A percentile compares a stretch with the other conserved stretches of the same genome.
phyloP scores from a whole-genome alignment of 2,797 vertebrate species.

The Capromys pilorides region DNA sequence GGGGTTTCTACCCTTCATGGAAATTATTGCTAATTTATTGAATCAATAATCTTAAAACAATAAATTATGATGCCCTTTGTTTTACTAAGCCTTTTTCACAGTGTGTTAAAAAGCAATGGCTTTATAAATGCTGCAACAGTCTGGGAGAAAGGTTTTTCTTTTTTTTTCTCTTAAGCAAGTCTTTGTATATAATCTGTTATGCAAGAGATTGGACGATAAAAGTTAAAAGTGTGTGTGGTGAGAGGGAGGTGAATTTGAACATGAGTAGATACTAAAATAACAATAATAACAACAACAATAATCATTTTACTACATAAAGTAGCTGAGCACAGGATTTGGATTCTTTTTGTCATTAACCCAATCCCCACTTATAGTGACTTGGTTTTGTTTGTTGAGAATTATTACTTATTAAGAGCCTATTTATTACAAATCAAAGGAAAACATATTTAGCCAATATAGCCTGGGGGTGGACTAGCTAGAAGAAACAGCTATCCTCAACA shows the following conservation, averaged over 20 bases:
- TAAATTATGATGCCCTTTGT: constrained; percentile 86
- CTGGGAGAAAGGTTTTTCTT: constrained; percentile 32
- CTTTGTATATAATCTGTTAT: constrained; percentile 79
- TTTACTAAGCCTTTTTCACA: constrained; percentile 82
- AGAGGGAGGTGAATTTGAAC: not conserved
- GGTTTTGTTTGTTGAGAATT: constrained; percentile 35
- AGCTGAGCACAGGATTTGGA: not conserved
- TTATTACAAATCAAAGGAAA: not conserved
- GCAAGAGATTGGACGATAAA: constrained; percentile 78
- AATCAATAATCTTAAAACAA: constrained; percentile 86
- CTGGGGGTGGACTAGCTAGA: not conserved
- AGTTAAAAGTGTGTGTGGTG: constrained; percentile 19
- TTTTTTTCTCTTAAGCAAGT: constrained; percentile 59
- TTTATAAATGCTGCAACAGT: constrained; percentile 83
- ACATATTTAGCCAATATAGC: not conserved
- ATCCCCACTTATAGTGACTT: not conserved
- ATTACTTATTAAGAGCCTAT: not conserved
- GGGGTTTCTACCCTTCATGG: constrained; percentile 78
- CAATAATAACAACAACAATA: constrained; percentile 30
- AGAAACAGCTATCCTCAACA: not conserved
- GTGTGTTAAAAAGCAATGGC: constrained; percentile 78
- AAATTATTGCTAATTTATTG: constrained; percentile 87
- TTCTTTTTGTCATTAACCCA: constrained; percentile 44
- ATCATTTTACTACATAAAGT: constrained; percentile 58
- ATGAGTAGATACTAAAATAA: constrained; percentile 62